These are phyloP conservation scores for Amphibalanus amphitrite DNA, from an alignment of 1,140 invertebrate genomes.

Conservation along the genomic window DNA sequence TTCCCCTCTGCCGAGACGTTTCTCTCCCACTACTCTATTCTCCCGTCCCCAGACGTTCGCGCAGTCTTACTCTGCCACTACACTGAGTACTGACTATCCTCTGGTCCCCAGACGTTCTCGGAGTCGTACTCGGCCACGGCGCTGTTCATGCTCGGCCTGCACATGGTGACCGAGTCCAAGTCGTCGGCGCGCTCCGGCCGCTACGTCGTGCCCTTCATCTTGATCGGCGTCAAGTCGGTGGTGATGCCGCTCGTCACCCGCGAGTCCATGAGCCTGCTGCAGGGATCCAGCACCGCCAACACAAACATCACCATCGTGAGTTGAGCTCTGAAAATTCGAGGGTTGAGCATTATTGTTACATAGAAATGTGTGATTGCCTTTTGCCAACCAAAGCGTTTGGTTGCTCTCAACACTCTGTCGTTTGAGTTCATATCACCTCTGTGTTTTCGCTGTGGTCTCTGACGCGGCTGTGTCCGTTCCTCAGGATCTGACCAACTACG, in stretches of 20 bases:
- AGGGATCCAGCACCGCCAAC: conserved; percentile 23
- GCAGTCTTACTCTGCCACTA: too few relatives aligned
- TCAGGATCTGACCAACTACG: conserved; percentile 65
- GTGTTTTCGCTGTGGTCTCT: too few relatives aligned
- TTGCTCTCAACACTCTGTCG: too few relatives aligned
- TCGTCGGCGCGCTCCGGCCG: background rate
- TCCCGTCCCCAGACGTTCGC: too few relatives aligned
- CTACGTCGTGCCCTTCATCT: conserved; percentile 53
- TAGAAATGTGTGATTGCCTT: too few relatives aligned
- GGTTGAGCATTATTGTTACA: too few relatives aligned
- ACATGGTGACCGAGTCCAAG: conserved; percentile 47
- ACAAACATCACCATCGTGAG: background rate
- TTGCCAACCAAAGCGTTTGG: too few relatives aligned
- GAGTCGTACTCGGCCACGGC: conserved; percentile 79
- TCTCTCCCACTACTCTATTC: too few relatives aligned
- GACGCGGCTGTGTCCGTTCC: background rate
- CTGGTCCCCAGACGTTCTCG: conserved; percentile 49
- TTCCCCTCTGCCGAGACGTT: too few relatives aligned
- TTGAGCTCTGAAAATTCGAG: too few relatives aligned
- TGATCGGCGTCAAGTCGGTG: conserved; percentile 78
- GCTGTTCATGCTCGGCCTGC: conserved; percentile 70
- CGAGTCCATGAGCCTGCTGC: conserved; percentile 35
- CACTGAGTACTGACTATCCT: too few relatives aligned
- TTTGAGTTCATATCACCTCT: too few relatives aligned
- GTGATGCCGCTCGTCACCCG: conserved; percentile 69